Percentiles rank a stretch among this genome's conserved stretches.
Evolutionary conservation across 2,888 invertebrate genomes (phyloP).

Genomic region (Sialis lutaria): DNA sequence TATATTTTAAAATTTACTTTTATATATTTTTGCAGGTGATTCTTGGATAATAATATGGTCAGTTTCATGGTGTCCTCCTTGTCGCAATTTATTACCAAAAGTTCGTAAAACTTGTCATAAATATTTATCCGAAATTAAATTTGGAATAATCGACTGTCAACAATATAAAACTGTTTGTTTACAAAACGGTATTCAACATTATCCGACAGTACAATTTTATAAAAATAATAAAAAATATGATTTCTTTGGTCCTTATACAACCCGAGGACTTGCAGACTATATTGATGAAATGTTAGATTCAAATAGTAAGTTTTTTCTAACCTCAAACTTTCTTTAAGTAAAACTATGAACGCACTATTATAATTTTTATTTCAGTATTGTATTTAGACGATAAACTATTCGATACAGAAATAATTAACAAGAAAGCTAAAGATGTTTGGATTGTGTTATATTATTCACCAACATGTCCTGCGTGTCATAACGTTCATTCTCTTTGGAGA

Average conservation of each 20-base stretch:
- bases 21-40: constrained; percentile 16
- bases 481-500: constrained; percentile 48
- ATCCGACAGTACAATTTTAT: constrained; percentile 52
- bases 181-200: constrained; percentile 40
- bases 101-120: constrained; percentile 41
- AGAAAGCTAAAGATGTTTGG: constrained; percentile 38
- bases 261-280: constrained; percentile 42
- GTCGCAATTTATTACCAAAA: constrained; percentile 48
- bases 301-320: constrained; percentile 1
- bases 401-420: constrained; percentile 29
- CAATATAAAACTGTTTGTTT: constrained; percentile 37
- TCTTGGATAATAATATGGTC: constrained; percentile 59
- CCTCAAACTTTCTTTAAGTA: background rate
- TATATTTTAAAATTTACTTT: no score
- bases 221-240: constrained; percentile 34
- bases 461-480: constrained; percentile 60
- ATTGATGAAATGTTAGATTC: constrained; percentile 37
- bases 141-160: constrained; percentile 55
- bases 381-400: constrained; percentile 35
- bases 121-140: constrained; percentile 29
- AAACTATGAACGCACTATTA: constrained; percentile 5
- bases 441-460: constrained; percentile 54
- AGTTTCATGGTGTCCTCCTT: constrained; percentile 66
- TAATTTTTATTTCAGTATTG: constrained; percentile 27
- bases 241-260: constrained; percentile 40